These are phyloP conservation scores for Tragelaphus oryx DNA, from an alignment of 2,797 vertebrate genomes.

Conservation along the genomic window DNA sequence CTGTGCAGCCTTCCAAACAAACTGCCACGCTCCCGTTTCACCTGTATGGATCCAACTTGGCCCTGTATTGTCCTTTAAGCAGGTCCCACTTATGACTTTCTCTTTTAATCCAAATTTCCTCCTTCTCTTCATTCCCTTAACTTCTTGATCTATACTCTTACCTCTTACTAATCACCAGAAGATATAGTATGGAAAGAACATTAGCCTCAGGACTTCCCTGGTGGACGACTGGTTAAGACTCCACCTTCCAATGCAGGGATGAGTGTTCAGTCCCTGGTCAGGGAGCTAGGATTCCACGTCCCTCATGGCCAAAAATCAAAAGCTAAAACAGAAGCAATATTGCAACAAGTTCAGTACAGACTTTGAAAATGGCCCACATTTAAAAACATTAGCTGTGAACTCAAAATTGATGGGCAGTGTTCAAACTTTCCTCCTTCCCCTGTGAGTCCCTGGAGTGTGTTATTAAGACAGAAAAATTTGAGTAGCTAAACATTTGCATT, in stretches of 20 bases:
- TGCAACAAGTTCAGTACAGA: background rate
- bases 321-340: background rate
- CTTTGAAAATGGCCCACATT: background rate
- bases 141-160: background rate
- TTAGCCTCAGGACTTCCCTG: background rate
- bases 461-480: background rate
- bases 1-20: background rate
- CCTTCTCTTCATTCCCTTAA: background rate
- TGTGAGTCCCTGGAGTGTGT: background rate
- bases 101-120: background rate
- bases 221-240: background rate
- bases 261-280: background rate
- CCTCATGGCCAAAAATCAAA: background rate
- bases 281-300: background rate
- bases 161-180: background rate
- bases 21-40: accelerated
- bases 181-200: background rate
- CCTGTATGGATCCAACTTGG: background rate
- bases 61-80: background rate
- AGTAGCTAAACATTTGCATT: background rate
- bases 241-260: background rate
- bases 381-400: background rate
- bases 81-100: background rate
- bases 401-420: background rate
- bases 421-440: background rate